Evolutionary conservation across 2,113 vertebrate genomes (phyloP).

Genomic region (Corythaeola cristata): DNA sequence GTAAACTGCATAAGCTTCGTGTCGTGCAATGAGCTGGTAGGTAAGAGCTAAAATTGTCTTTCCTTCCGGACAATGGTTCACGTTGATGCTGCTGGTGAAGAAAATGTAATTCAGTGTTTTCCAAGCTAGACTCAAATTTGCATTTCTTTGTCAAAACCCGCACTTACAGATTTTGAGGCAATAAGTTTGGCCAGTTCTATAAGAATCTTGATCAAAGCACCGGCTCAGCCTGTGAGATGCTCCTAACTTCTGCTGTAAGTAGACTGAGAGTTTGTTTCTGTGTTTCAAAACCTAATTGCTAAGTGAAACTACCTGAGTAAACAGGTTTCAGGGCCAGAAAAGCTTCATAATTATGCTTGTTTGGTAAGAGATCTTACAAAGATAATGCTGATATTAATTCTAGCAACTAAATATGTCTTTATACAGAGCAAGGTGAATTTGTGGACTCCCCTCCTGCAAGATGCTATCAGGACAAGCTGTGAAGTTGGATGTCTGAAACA

Average conservation of each 20-base stretch:
- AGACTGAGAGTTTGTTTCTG: not conserved
- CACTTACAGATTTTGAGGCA: not conserved
- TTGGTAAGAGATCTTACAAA: not conserved
- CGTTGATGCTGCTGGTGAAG: not conserved
- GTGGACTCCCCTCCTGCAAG: not conserved
- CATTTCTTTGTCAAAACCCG: not conserved
- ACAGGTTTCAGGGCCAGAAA: not conserved
- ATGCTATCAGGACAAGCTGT: not conserved
- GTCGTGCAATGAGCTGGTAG: not conserved
- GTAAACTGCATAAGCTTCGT: fast-evolving
- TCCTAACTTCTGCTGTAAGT: not conserved
- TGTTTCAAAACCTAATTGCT: not conserved
- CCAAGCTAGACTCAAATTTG: not conserved
- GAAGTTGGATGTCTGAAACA: not conserved
- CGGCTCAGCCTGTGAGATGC: not conserved
- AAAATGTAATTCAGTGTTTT: not conserved
- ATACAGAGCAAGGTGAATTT: not conserved
- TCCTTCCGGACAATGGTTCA: not conserved
- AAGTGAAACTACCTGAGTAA: not conserved
- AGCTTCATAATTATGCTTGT: not conserved
- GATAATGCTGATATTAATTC: not conserved
- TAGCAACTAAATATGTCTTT: not conserved
- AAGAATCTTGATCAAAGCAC: not conserved
- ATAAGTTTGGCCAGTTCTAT: not conserved
- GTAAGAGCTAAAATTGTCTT: not conserved